A percentile compares a stretch with the other conserved stretches of the same genome.
phyloP scores from a whole-genome alignment of 1,140 invertebrate species.

The Philopotamus ludificatus region DNA sequence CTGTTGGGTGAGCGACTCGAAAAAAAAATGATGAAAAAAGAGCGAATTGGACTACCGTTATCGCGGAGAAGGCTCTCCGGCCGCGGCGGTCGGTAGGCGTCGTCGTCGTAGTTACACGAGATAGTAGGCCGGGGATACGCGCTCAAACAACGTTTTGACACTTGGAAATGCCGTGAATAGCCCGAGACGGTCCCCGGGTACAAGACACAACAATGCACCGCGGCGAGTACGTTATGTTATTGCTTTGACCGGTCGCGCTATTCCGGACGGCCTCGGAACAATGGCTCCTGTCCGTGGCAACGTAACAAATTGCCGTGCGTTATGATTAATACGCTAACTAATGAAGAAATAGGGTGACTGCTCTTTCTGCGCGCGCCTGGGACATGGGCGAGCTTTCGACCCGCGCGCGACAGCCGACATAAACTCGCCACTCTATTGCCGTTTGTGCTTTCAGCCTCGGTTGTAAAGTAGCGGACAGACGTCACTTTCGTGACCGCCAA shows the following conservation, averaged over 20 bases:
- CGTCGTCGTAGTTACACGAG: too few relatives aligned
- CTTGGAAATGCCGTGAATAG: constrained; percentile 17
- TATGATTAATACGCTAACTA: constrained; percentile 33
- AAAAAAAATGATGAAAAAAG: too few relatives aligned
- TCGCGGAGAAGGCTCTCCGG: too few relatives aligned
- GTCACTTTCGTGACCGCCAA: too few relatives aligned
- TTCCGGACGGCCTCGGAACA: constrained; percentile 14
- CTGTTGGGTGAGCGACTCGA: too few relatives aligned
- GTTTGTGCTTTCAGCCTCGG: not conserved
- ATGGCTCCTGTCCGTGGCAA: constrained; percentile 34
- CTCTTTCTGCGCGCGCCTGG: not conserved
- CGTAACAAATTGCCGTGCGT: constrained; percentile 35
- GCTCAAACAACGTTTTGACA: constrained; percentile 15
- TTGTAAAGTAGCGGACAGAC: not conserved
- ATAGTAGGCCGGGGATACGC: not conserved
- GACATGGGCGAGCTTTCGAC: not conserved
- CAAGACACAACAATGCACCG: constrained; percentile 7
- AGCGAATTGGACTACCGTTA: too few relatives aligned
- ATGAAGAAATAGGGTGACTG: constrained; percentile 32
- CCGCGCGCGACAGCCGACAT: not conserved
- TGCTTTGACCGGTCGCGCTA: constrained; percentile 5
- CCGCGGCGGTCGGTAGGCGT: too few relatives aligned
- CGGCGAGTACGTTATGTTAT: not conserved
- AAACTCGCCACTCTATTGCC: not conserved
- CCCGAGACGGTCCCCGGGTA: not conserved